These are phyloP conservation scores for Ctenosaura bakeri DNA, from an alignment of 2,797 vertebrate genomes.

Conservation along the genomic window DNA sequence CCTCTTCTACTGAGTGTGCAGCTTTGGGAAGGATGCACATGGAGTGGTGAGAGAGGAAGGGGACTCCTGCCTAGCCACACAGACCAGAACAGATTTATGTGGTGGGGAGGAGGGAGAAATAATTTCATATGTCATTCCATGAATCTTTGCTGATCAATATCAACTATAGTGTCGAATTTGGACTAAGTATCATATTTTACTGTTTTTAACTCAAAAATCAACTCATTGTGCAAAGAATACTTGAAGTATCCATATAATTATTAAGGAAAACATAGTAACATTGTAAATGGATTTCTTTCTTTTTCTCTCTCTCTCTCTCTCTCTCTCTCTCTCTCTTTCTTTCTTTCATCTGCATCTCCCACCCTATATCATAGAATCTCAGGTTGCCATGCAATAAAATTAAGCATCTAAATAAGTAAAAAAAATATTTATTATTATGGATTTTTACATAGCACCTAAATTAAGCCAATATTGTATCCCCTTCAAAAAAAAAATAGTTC, in stretches of 20 bases:
- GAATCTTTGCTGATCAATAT: neutral
- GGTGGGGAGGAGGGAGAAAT: neutral
- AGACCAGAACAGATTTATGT: neutral
- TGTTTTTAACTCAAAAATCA: constrained; percentile 13
- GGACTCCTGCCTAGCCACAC: no score
- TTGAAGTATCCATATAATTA: neutral
- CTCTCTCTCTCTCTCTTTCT: no score
- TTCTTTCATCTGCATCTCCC: no score
- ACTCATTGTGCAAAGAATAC: neutral
- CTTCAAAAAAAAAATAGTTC: neutral
- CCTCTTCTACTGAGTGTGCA: no score
- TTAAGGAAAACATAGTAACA: neutral
- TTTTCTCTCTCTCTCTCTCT: no score
- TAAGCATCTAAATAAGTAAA: no score
- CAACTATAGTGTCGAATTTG: constrained; percentile 1
- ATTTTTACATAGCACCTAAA: neutral
- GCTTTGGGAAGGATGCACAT: no score
- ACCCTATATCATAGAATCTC: no score
- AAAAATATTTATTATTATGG: neutral
- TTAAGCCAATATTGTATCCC: neutral
- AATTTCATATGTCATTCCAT: neutral
- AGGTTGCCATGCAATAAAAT: no score
- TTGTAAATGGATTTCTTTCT: neutral
- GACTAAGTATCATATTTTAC: neutral
- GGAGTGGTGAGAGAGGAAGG: no score